phyloP scores from a whole-genome alignment of 1,140 invertebrate species.

The Contarinia nasturtii region DNA sequence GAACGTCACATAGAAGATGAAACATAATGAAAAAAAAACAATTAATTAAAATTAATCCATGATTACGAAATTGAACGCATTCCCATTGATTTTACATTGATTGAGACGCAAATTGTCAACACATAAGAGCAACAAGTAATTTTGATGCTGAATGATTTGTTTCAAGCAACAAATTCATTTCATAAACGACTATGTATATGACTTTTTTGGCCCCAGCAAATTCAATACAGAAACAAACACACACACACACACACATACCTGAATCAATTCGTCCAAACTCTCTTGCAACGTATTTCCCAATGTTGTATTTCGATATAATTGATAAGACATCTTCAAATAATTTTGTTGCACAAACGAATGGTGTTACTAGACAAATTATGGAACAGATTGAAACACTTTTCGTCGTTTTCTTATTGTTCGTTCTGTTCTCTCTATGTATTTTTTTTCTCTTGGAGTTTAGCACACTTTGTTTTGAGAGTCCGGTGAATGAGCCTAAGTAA shows the following conservation, averaged over 20 bases:
- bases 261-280: slow-evolving; percentile 83
- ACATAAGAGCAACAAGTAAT: slow-evolving; percentile 1
- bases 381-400: too few relatives aligned
- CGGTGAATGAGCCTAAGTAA: too few relatives aligned
- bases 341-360: too few relatives aligned
- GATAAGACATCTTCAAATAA: slow-evolving; percentile 66
- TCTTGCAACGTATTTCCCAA: slow-evolving; percentile 92
- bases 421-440: too few relatives aligned
- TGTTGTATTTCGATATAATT: slow-evolving; percentile 94
- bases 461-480: too few relatives aligned
- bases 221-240: not conserved
- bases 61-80: slow-evolving; percentile 1
- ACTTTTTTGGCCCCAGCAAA: too few relatives aligned
- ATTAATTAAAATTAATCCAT: slow-evolving; percentile 2
- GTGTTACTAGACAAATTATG: too few relatives aligned
- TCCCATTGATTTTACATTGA: too few relatives aligned
- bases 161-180: not conserved
- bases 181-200: not conserved
- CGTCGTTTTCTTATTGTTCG: too few relatives aligned
- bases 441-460: too few relatives aligned
- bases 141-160: slow-evolving; percentile 1
- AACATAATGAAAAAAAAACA: slow-evolving; percentile 4
- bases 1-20: not conserved
- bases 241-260: slow-evolving; percentile 28
- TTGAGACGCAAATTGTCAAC: too few relatives aligned